Evolutionary conservation across 2,113 vertebrate species (phyloP).

Genomic region (Cephalopterus ornatus): DNA sequence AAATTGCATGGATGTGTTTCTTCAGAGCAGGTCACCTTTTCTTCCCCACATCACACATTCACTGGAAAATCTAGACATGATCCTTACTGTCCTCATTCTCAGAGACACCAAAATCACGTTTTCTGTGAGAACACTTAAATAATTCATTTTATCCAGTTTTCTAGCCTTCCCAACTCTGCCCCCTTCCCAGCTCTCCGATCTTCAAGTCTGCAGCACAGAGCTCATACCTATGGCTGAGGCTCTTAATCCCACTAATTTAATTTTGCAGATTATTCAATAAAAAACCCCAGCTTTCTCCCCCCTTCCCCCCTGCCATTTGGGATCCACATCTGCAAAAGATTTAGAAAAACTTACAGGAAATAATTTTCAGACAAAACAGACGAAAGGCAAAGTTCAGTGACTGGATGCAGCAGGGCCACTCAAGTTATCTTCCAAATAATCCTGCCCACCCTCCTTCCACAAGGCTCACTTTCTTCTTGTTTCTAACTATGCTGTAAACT

Average conservation of each 20-base stretch:
- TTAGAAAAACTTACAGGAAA: not conserved
- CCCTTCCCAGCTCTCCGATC: not conserved
- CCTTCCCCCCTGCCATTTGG: too few relatives aligned
- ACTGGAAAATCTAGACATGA: not conserved
- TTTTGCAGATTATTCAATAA: not conserved
- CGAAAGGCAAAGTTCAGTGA: not conserved
- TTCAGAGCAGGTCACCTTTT: not conserved
- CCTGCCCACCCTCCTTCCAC: not conserved
- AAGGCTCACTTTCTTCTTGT: not conserved
- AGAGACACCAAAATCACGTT: not conserved
- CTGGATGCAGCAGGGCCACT: not conserved
- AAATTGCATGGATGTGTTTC: not conserved
- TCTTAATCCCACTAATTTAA: accelerated
- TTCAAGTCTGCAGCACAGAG: not conserved
- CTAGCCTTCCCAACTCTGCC: not conserved
- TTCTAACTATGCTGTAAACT: not conserved
- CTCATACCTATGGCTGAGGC: accelerated
- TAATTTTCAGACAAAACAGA: not conserved
- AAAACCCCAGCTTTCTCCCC: too few relatives aligned
- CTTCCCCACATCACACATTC: not conserved
- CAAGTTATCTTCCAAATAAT: not conserved
- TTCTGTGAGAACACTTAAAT: not conserved
- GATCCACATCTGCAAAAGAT: not conserved
- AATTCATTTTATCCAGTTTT: not conserved
- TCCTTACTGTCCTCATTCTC: not conserved